Base-by-base conservation (phyloP, 2,113 vertebrate species). In the Gopherus evgoodei region DNA sequence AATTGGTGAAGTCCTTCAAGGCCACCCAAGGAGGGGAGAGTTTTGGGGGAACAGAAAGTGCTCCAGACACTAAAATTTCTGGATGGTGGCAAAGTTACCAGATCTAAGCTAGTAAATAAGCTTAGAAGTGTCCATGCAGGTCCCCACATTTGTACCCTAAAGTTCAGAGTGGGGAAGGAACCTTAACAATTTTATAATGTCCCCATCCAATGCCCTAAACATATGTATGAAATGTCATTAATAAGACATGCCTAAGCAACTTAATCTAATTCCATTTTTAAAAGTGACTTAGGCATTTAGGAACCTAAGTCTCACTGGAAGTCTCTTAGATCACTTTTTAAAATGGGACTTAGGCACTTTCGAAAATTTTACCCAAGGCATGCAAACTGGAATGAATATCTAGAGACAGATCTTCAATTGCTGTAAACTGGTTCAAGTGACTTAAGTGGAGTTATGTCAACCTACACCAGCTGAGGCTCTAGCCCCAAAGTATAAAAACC, bases 391-490 rank as follows among this genome's bases (percentile, higher is more conserved):
- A 65, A 65, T 35, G 31, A 65, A 17, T 35, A 65, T 35, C 13
- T 35, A 65, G 62, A 31, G 59, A 35, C 59, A 65, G 29, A 65
- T 65, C 59, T 31, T 65, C 13, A 65, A 35, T 35, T 65, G 12
- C 62, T 35, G 62, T 35, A 65, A 65, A 65, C 7, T 65, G 31
- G 31, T 17, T n/a, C 62, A n/a, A 35, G 31, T 65, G 95, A 92
- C 16, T 53, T 81, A 90, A 95, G 75, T 84, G 78, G 91, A 95
- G 87, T 4, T 80, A 11, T 88, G 78, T 90, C 90, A 65, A 88
- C 9, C 92, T 90, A 89, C 9, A 83, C 1, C 52, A 82, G n/a
- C 12, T 69, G 83, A 81, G 76, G 72, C 65, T 75, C 16, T 90
- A 93, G 89, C 52, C 24, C 44, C 69, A 59, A 96, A 92, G 0